Conservation (phyloP, 2,113 vertebrate species). For the Bubalus kerabau region DNA sequence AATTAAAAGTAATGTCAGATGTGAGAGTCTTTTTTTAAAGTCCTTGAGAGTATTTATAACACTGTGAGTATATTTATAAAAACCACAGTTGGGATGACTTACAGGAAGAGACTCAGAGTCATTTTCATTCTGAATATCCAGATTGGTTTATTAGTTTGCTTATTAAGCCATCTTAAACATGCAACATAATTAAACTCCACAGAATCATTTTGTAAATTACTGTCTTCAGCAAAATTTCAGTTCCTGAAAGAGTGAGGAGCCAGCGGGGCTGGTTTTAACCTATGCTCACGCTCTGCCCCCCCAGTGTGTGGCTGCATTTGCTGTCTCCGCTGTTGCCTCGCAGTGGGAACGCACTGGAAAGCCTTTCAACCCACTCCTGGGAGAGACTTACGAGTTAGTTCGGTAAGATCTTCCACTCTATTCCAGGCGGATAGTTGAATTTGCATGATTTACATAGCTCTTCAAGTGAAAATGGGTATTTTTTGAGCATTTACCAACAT, state of each 20-base stretch:
- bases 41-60: neutral
- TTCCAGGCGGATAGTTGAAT: neutral
- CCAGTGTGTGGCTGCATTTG: conserved; percentile 96
- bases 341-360: conserved; percentile 99
- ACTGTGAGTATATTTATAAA: neutral
- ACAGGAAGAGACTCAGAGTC: neutral
- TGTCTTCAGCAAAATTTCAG: neutral
- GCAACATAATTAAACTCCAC: neutral
- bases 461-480: neutral
- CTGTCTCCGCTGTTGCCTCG: conserved; percentile 96
- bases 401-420: conserved; percentile 81
- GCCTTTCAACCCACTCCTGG: conserved; percentile 96
- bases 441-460: neutral
- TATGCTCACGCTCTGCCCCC: neutral
- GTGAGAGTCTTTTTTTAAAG: neutral
- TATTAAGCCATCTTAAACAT: neutral
- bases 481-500: neutral
- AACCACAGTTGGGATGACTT: neutral
- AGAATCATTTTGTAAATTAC: neutral
- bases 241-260: neutral
- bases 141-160: neutral
- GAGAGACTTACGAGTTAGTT: conserved; percentile 95
- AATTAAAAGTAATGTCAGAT: neutral
- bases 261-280: neutral
- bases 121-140: neutral